These are phyloP conservation scores for Trichogramma evanescens DNA, from an alignment of 2,888 invertebrate species.

Conservation along the genomic window DNA sequence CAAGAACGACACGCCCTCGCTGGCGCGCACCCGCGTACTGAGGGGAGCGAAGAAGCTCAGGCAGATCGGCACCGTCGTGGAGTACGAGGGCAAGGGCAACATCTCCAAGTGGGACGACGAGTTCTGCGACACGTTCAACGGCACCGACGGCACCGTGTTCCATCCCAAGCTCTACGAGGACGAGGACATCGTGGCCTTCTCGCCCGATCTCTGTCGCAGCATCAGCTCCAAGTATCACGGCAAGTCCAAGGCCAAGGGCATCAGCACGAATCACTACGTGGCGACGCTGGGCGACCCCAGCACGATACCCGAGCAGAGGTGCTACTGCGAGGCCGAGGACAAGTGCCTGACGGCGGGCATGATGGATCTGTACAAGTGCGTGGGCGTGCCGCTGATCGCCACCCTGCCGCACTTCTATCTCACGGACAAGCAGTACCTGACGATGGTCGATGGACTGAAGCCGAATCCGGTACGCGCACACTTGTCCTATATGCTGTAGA, in stretches of 20 bases:
- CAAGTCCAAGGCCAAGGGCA: slow-evolving; percentile 25
- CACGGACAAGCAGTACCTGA: slow-evolving; percentile 49
- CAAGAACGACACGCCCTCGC: slow-evolving; percentile 65
- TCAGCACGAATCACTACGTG: slow-evolving; percentile 56
- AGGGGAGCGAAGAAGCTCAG: slow-evolving; percentile 67
- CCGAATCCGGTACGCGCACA: slow-evolving; percentile 30
- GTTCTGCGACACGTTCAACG: slow-evolving; percentile 65
- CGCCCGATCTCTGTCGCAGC: slow-evolving; percentile 68
- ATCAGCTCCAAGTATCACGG: slow-evolving; percentile 27
- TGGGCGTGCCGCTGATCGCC: slow-evolving; percentile 65
- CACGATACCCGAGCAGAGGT: slow-evolving; percentile 50
- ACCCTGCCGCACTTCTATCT: slow-evolving; percentile 75
- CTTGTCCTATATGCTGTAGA: background rate
- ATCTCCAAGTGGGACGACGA: slow-evolving; percentile 61
- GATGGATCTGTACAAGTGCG: slow-evolving; percentile 61
- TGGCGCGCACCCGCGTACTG: slow-evolving; percentile 61
- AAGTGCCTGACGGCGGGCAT: slow-evolving; percentile 67
- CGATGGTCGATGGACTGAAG: slow-evolving; percentile 34
- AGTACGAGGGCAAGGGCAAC: slow-evolving; percentile 59
- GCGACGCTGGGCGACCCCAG: slow-evolving; percentile 68
- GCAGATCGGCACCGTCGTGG: slow-evolving; percentile 67
- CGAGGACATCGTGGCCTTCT: slow-evolving; percentile 64
- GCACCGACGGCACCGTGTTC: slow-evolving; percentile 87
- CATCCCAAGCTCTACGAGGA: slow-evolving; percentile 65
- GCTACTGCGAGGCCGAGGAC: slow-evolving; percentile 54